These are phyloP conservation scores for Aphis craccivora DNA, from an alignment of 1,140 invertebrate species.

Conservation along the genomic window DNA sequence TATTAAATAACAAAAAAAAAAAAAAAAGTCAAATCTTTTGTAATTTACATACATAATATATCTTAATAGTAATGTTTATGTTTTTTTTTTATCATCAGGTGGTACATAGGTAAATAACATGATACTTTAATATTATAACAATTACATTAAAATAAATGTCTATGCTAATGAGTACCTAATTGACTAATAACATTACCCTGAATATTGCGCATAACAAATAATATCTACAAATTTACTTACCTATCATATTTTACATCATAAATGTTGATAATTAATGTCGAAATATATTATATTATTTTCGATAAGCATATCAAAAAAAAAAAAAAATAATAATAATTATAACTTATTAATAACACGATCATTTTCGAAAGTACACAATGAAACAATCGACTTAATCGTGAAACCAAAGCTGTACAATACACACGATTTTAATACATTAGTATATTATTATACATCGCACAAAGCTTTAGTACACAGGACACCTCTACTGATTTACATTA, in stretches of 20 bases:
- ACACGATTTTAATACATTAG: not conserved
- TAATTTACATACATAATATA: not conserved
- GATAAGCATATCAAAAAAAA: not conserved
- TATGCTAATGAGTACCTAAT: not conserved
- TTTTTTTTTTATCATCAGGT: not conserved
- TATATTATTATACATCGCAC: not conserved
- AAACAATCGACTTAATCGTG: not conserved
- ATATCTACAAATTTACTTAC: not conserved
- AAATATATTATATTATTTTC: not conserved
- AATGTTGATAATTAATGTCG: not conserved
- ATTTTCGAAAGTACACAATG: not conserved
- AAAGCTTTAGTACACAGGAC: not conserved
- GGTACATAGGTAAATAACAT: not conserved
- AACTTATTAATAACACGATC: not conserved
- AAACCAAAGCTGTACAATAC: not conserved
- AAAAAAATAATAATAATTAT: not conserved
- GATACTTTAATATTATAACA: not conserved
- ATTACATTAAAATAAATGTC: not conserved
- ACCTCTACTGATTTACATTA: not conserved
- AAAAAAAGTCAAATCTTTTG: not conserved
- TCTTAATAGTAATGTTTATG: not conserved
- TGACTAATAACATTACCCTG: not conserved
- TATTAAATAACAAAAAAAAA: not conserved
- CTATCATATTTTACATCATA: not conserved
- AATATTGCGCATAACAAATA: not conserved